Evolutionary conservation across 2,113 vertebrate species (phyloP).

Genomic region (Pteropus alecto): DNA sequence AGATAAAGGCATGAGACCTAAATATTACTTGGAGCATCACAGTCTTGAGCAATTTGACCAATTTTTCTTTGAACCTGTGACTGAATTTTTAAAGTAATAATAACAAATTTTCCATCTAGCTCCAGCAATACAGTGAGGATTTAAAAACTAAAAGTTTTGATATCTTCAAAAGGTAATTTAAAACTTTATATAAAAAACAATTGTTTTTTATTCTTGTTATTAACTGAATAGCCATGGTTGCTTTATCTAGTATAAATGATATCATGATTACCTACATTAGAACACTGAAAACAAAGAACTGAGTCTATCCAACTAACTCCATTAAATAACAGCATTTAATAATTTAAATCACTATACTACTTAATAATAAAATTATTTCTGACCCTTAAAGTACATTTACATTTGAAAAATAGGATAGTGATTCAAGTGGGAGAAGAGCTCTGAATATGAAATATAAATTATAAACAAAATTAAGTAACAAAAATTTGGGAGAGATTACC

Average conservation of each 20-base stretch:
- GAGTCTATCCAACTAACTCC: neutral
- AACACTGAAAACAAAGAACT: neutral
- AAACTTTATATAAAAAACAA: neutral
- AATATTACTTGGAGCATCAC: neutral
- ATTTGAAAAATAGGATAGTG: neutral
- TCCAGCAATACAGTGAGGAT: neutral
- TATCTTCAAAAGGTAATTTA: neutral
- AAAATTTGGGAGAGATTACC: neutral
- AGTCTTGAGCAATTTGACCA: neutral
- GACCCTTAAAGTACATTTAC: neutral
- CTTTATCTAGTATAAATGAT: neutral
- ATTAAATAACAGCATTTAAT: neutral
- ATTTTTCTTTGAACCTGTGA: neutral
- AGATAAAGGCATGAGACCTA: neutral
- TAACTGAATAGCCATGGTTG: neutral
- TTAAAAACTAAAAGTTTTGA: constrained; percentile 4
- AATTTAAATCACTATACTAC: neutral
- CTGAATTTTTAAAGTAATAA: neutral
- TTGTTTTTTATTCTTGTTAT: neutral
- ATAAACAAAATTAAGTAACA: neutral
- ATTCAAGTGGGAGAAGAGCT: neutral
- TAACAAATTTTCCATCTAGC: neutral
- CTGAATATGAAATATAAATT: neutral
- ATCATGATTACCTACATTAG: neutral
- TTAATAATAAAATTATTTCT: constrained; percentile 12